These are phyloP conservation scores for Spatulosminthurus flaviceps DNA, from an alignment of 2,888 invertebrate genomes.

Conservation along the genomic window DNA sequence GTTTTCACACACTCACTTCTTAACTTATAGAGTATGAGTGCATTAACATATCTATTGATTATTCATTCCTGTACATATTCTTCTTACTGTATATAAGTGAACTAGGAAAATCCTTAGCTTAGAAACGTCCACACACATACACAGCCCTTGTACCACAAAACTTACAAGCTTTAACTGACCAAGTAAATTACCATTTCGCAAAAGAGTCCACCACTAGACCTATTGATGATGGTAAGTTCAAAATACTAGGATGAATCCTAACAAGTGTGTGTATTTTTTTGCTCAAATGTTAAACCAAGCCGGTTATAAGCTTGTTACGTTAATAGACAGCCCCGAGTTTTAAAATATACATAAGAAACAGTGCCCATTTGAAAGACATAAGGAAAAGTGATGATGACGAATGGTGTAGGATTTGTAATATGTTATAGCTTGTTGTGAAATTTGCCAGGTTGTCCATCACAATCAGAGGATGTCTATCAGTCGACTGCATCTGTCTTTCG, in stretches of 20 bases:
- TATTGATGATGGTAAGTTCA: neutral
- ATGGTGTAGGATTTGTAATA: neutral
- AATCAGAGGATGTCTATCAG: conserved; percentile 12
- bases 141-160: neutral
- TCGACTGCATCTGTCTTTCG: conserved; percentile 13
- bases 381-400: conserved; percentile 1
- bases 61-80: too few species aligned
- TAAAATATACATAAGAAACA: neutral
- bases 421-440: conserved; percentile 9
- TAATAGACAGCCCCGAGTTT: too few species aligned
- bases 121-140: neutral
- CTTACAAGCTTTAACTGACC: neutral
- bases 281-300: neutral
- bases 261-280: conserved; percentile 1
- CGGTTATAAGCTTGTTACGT: neutral
- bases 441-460: conserved; percentile 18
- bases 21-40: too few species aligned
- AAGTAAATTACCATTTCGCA: neutral
- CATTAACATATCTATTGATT: too few species aligned
- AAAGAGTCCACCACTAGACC: neutral
- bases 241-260: conserved; percentile 9
- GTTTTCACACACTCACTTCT: too few species aligned
- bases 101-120: neutral
- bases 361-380: neutral
- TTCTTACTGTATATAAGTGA: too few species aligned